Percentiles rank a stretch among this genome's conserved stretches.
Conservation (phyloP, 2,113 vertebrate genomes). For the Hemibagrus wyckioides region DNA sequence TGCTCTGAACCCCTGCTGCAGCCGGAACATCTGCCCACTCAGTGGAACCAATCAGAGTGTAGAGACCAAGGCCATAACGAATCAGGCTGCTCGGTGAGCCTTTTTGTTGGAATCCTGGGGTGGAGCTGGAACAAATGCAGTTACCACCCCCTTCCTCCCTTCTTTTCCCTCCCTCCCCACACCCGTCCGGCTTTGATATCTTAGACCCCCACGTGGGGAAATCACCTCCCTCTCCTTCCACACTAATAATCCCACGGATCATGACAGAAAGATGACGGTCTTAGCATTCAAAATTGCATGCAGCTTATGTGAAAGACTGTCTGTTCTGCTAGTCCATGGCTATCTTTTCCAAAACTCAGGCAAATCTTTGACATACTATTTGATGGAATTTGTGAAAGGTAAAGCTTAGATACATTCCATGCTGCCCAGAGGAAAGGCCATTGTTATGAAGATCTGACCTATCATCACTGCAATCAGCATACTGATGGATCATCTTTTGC, state of each 20-base stretch:
- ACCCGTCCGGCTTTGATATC: slow-evolving; percentile 76
- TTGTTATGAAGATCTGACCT: not conserved
- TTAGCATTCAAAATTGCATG: slow-evolving; percentile 53
- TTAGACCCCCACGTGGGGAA: slow-evolving; percentile 75
- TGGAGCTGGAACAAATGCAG: slow-evolving; percentile 74
- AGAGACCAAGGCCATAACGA: slow-evolving; percentile 69
- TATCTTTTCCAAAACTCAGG: slow-evolving; percentile 29
- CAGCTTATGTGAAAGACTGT: slow-evolving; percentile 54
- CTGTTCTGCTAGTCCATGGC: slow-evolving; percentile 39
- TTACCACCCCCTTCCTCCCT: slow-evolving; percentile 41
- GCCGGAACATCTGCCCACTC: slow-evolving; percentile 74
- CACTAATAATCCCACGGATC: slow-evolving; percentile 68
- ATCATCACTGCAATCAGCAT: not conserved
- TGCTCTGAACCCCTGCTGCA: slow-evolving; percentile 72
- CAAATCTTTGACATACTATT: slow-evolving; percentile 10
- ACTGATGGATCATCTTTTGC: not conserved
- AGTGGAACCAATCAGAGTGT: slow-evolving; percentile 69
- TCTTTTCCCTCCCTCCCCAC: slow-evolving; percentile 54
- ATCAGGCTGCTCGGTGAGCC: slow-evolving; percentile 73
- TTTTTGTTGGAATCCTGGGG: slow-evolving; percentile 76
- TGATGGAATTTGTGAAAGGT: slow-evolving; percentile 29
- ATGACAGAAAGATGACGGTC: slow-evolving; percentile 69
- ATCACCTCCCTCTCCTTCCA: slow-evolving; percentile 49
- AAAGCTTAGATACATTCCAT: slow-evolving; percentile 36
- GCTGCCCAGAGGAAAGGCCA: slow-evolving; percentile 16